Evolutionary conservation across 2,888 invertebrate species (phyloP), one percentile per base, ranked within the genome.

Genomic region (Dolomedes plantarius): DNA sequence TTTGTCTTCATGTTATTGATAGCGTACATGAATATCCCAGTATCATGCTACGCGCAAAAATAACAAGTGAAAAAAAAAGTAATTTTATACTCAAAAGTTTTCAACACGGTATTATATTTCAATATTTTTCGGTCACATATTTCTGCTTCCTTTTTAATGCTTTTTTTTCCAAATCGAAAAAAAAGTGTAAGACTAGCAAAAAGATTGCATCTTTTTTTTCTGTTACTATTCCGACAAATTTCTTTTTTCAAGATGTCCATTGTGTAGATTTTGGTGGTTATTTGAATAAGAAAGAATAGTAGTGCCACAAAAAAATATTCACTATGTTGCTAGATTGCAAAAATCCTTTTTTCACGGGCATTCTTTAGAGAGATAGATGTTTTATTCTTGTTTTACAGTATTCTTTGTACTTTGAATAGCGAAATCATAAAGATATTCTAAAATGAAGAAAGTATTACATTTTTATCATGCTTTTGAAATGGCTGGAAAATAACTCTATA

Each of bases 281-380:
- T 56, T 56, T 56, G 56, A 56, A 56, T 56, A 56, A 56, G 56
- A 56, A 56, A 7, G 36, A 36, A 36, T n/a, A n/a, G n/a, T n/a
- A n/a, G n/a, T n/a, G n/a, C n/a, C n/a, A n/a, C n/a, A n/a, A 11
- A 46, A 36, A 46, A 16, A 46, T 46, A 46, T 46, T 46, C 46
- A 16, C 1, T 23, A 1, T 23, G 56, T 1, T 23, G 56, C 23
- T 56, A 56, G 23, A 56, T 23, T 23, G 56, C 23, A 3, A 56
- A 56, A 56, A 56, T 6, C 5, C 56, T 5, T 56, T 46, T 56
- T 46, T 16, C 16, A 16, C 46, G 16, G 46, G n/a, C 16, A 16
- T 46, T 46, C 46, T 46, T 46, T 6, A 16, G 2, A 46, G n/a
- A 46, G n/a, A n/a, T n/a, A n/a, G n/a, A 9, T 46, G 16, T 46